Conservation (phyloP, 2,113 vertebrate species). For the Phrynosoma platyrhinos region DNA sequence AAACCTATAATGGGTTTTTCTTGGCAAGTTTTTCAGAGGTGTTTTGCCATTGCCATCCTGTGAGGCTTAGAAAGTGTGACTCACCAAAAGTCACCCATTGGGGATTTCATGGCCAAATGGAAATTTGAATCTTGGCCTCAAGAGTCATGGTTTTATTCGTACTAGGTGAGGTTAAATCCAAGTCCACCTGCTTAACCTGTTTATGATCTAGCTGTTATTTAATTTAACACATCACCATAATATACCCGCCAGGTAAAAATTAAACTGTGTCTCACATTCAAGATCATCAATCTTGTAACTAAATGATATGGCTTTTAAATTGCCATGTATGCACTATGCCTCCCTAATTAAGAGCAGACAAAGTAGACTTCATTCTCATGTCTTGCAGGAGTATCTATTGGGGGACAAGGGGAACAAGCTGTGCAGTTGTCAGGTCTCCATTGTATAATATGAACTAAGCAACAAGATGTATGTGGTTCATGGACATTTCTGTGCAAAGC, state of each 20-base stretch:
- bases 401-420: background rate
- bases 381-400: background rate
- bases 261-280: background rate
- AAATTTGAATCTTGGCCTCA: too few species aligned
- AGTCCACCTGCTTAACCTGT: background rate
- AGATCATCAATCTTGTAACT: background rate
- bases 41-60: too few species aligned
- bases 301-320: background rate
- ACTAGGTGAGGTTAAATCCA: background rate
- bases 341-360: slow-evolving; percentile 7
- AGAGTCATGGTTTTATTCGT: too few species aligned
- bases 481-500: slow-evolving; percentile 1
- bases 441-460: background rate
- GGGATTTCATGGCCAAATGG: too few species aligned
- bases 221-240: background rate
- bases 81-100: too few species aligned
- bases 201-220: background rate
- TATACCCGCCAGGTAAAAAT: background rate
- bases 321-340: background rate
- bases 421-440: background rate
- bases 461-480: background rate
- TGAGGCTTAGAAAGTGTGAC: too few species aligned
- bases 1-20: too few species aligned
- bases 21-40: too few species aligned
- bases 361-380: background rate